Evolutionary conservation across 2,888 invertebrate genomes (phyloP).

Genomic region (Epinotia demarniana): DNA sequence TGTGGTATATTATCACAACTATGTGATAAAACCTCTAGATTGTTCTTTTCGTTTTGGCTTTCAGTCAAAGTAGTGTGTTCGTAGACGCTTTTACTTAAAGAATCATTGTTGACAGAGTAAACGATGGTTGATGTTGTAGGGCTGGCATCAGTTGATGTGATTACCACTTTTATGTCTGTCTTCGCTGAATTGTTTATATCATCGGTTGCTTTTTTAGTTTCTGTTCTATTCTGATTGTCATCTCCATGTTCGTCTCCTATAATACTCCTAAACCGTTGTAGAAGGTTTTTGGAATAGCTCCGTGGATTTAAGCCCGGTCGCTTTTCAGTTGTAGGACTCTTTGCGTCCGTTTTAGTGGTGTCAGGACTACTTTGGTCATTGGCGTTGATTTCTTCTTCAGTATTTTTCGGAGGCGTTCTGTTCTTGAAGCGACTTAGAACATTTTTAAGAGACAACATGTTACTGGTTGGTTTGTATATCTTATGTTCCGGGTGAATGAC

Average conservation of each 20-base stretch:
- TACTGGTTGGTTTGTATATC: conserved; percentile 88
- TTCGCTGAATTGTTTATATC: conserved; percentile 58
- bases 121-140: conserved; percentile 67
- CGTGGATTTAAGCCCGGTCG: conserved; percentile 75
- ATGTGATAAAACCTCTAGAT: conserved; percentile 70
- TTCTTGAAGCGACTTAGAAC: conserved; percentile 83
- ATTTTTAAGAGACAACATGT: conserved; percentile 82
- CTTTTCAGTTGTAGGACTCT: conserved; percentile 76
- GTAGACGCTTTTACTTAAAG: conserved; percentile 74
- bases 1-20: conserved; percentile 74
- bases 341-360: conserved; percentile 66
- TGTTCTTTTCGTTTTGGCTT: conserved; percentile 74
- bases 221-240: conserved; percentile 67
- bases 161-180: conserved; percentile 72
- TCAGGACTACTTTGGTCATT: conserved; percentile 74
- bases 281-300: conserved; percentile 77
- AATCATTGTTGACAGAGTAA: conserved; percentile 61
- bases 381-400: conserved; percentile 76
- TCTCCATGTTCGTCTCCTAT: conserved; percentile 80
- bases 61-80: conserved; percentile 70
- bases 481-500: conserved; percentile 91
- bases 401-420: conserved; percentile 71
- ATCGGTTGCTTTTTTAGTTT: conserved; percentile 56
- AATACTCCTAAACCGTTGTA: conserved; percentile 80
- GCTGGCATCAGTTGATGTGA: conserved; percentile 71